Conservation (phyloP, 1,140 invertebrate species). For the Brachionus rubens region DNA sequence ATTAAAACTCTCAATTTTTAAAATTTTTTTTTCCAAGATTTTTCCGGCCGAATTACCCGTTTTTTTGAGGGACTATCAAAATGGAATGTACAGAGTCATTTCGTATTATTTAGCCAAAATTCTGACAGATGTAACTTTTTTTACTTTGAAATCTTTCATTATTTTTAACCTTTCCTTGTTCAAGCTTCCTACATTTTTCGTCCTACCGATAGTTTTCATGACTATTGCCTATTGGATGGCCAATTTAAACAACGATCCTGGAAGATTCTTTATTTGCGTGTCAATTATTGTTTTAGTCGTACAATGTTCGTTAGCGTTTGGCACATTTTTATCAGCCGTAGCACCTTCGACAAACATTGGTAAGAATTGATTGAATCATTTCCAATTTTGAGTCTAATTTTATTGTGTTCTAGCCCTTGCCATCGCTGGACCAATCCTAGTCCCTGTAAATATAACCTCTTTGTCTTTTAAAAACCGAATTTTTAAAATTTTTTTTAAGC, state of each 20-base stretch:
- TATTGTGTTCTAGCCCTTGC: not conserved
- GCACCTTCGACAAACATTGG: conserved; percentile 27
- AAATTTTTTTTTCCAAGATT: not conserved
- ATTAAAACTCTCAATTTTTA: not conserved
- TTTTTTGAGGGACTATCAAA: conserved; percentile 32
- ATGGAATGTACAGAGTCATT: conserved; percentile 20
- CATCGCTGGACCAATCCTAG: not conserved
- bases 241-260: conserved; percentile 19
- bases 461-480: not conserved
- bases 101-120: conserved; percentile 42
- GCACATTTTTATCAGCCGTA: conserved; percentile 7
- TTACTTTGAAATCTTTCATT: not conserved
- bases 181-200: conserved; percentile 77
- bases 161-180: conserved; percentile 67
- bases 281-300: conserved; percentile 5
- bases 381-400: not conserved
- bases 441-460: not conserved
- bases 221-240: conserved; percentile 44
- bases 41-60: conserved; percentile 39
- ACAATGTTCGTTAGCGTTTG: conserved; percentile 30
- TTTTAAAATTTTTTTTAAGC: not conserved
- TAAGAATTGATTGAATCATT: not conserved
- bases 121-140: conserved; percentile 28
- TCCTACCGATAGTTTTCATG: conserved; percentile 56
- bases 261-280: conserved; percentile 28